Evolutionary conservation across 2,113 vertebrate species (phyloP).

Genomic region (Menura novaehollandiae): DNA sequence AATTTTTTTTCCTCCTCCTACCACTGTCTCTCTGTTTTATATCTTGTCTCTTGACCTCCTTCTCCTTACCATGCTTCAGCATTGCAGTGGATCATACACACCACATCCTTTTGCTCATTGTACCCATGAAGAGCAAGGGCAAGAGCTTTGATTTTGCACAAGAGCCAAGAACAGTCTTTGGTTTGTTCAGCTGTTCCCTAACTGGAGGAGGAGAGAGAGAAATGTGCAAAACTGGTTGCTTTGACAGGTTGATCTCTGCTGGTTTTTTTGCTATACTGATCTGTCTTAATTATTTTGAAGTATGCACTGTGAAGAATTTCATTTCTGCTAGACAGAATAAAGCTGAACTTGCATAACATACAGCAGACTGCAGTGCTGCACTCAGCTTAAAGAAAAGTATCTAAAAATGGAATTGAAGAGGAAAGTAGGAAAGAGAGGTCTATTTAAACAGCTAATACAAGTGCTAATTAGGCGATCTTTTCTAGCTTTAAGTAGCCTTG

Average conservation of each 20-base stretch:
- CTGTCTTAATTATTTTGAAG: slow-evolving; percentile 40
- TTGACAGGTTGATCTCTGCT: slow-evolving; percentile 29
- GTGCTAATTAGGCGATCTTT: neutral
- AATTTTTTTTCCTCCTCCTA: neutral
- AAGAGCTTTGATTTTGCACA: neutral
- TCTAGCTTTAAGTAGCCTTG: neutral
- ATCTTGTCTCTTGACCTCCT: neutral
- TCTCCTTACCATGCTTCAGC: neutral
- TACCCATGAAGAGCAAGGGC: neutral
- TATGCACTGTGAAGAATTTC: slow-evolving; percentile 26
- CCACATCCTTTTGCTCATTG: neutral
- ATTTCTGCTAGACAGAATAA: slow-evolving; percentile 24
- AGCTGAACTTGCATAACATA: slow-evolving; percentile 30
- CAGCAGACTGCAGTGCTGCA: neutral
- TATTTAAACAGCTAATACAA: neutral
- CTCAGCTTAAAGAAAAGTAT: neutral
- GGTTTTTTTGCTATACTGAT: neutral
- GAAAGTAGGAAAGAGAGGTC: neutral
- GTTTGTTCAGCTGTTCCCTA: neutral
- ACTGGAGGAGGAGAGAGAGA: neutral
- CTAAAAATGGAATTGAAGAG: neutral
- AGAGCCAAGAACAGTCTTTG: neutral
- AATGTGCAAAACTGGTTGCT: neutral
- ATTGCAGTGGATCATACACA: neutral
- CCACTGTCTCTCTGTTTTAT: neutral